Conservation (phyloP, 2,888 invertebrate genomes). For the Thera obeliscata region DNA sequence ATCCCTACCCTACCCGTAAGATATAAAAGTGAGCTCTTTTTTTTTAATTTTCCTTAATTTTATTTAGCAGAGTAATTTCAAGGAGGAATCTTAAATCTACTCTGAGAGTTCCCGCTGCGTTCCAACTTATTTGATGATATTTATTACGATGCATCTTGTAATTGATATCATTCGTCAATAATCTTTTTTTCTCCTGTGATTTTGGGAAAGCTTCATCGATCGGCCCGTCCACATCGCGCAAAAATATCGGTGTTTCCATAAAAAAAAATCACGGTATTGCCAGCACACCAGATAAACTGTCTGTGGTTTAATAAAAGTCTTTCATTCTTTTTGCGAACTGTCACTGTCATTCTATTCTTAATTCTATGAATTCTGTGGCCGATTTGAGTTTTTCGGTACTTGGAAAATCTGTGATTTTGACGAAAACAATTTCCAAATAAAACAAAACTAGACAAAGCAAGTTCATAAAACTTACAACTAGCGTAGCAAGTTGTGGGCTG, state of each 20-base stretch:
- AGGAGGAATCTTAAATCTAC: no score
- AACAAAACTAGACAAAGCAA: background rate
- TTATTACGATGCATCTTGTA: no score
- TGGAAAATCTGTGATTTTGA: background rate
- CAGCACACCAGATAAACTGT: background rate
- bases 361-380: background rate
- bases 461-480: background rate
- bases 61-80: no score
- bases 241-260: conserved; percentile 10
- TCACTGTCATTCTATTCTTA: background rate
- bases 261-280: background rate
- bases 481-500: background rate
- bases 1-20: no score
- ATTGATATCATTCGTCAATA: background rate
- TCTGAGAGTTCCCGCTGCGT: no score
- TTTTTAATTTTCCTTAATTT: no score
- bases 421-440: background rate
- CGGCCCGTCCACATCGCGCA: background rate
- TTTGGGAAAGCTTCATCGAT: background rate
- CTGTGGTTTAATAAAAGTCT: background rate
- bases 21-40: no score
- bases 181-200: background rate
- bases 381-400: background rate
- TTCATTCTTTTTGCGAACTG: background rate
- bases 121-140: no score